Percentiles rank a stretch among this genome's conserved stretches.
These are phyloP conservation scores for Pontoporia blainvillei DNA, from an alignment of 2,113 vertebrate species.

Conservation along the genomic window DNA sequence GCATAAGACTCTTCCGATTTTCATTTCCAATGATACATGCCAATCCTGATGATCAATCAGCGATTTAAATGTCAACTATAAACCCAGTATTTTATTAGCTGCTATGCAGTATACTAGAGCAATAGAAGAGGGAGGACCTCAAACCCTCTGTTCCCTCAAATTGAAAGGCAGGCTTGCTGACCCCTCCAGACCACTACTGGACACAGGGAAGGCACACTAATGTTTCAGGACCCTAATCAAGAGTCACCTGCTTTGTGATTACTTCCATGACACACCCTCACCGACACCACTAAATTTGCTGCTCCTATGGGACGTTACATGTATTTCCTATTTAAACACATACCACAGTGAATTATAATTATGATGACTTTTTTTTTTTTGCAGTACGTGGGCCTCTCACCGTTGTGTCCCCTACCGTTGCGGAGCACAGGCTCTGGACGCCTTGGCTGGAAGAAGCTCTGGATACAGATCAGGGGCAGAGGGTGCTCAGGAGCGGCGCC, in stretches of 20 bases:
- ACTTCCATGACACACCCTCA: background rate
- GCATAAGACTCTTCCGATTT: background rate
- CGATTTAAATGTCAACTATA: background rate
- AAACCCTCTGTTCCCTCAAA: background rate
- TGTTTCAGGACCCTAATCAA: background rate
- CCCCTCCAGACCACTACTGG: background rate
- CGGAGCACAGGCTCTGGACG: no score
- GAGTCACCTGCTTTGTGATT: background rate
- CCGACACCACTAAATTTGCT: background rate
- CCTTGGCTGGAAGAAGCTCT: no score
- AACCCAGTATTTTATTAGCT: background rate
- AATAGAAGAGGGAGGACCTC: background rate
- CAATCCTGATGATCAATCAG: background rate
- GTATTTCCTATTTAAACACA: conserved; percentile 1
- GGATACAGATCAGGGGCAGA: no score
- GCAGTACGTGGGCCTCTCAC: no score
- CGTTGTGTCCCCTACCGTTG: no score
- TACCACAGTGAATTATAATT: background rate
- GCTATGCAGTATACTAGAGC: background rate
- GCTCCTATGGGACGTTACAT: background rate
- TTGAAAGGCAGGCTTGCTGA: background rate
- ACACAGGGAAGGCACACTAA: background rate
- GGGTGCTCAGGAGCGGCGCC: no score
- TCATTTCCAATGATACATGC: background rate
- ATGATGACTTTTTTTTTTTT: no score